Evolutionary conservation across 2,797 vertebrate species (phyloP), one percentile per base, ranked within the genome.

Genomic region (Coregonus sp.): DNA sequence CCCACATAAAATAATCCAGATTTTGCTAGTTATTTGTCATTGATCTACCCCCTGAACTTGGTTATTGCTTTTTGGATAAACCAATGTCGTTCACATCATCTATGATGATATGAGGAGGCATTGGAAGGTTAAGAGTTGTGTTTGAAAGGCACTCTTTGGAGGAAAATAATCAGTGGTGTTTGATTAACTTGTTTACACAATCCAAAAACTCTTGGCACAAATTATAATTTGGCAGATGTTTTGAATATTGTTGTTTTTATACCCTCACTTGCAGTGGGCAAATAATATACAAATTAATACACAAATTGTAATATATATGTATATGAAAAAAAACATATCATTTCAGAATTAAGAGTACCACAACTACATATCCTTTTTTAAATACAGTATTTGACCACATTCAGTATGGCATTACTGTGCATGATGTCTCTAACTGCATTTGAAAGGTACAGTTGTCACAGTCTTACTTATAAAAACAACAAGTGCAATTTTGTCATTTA

Each of bases 351-450:
- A 88, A 89, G 40, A 47, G 90, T 91, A 90, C 89, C 87, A 83
- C 85, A 85, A 86, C 86, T 83, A 74, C 80, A 84, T 85, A 86
- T 47, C 40, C 87, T 84, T 85, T 84, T 85, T 88, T 79, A 78
- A 61, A 84, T 63, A 90, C 90, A 91, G 90, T 89, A 88, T 90
- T 89, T 90, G 78, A 84, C 91, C 92, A 91, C 79, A 86, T 88
- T 88, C 91, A 90, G 88, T 89, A 91, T 90, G 81, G 82, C 83
- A 85, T 83, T 16, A 85, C 40, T 11, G 40, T 47, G 40, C 40
- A 47, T 12, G 40, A 47, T 47, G 9, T 47, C 40, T 90, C 83
- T 73, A 85, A 87, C 85, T 68, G 61, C 74, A 80, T 85, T 86
- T 81, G 73, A 84, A 86, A 93, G 92, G 92, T 92, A 93, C 91